Evolutionary conservation across 92 coral and sea anemone species (phyloP).

Genomic region (Heteractis magnifica): DNA sequence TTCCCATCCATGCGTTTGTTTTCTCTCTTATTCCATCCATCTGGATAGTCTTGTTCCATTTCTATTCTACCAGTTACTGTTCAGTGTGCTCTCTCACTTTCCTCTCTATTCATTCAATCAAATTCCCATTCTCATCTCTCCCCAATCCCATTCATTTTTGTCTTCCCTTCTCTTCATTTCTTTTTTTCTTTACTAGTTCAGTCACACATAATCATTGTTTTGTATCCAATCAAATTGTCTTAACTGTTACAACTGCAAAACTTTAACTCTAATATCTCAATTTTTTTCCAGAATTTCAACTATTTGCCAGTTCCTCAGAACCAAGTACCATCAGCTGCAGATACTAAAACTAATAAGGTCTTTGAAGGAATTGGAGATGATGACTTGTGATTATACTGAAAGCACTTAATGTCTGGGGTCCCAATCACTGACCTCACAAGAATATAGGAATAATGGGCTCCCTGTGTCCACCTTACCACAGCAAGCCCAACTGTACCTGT

Average conservation of each 20-base stretch:
- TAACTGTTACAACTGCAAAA: background rate
- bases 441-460: background rate
- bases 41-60: too few species aligned
- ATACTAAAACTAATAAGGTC: conserved; percentile 75
- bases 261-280: background rate
- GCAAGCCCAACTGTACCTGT: background rate
- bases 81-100: too few species aligned
- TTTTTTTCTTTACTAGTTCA: background rate
- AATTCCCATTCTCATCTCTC: too few species aligned
- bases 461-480: background rate
- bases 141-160: background rate
- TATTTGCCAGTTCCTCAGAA: conserved; percentile 35
- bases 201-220: too few species aligned
- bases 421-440: too few species aligned
- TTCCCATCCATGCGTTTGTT: background rate
- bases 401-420: background rate
- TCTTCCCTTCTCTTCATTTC: background rate
- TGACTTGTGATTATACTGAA: conserved; percentile 50
- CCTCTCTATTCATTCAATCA: too few species aligned
- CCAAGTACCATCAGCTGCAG: conserved; percentile 21
- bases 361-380: conserved; percentile 97
- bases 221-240: background rate
- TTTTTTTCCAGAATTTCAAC: conserved; percentile 19
- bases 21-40: too few species aligned
- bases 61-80: too few species aligned